Evolutionary conservation across 2,888 invertebrate genomes (phyloP), one percentile per base, ranked within the genome.

Genomic region (Sarcophaga carnaria): DNA sequence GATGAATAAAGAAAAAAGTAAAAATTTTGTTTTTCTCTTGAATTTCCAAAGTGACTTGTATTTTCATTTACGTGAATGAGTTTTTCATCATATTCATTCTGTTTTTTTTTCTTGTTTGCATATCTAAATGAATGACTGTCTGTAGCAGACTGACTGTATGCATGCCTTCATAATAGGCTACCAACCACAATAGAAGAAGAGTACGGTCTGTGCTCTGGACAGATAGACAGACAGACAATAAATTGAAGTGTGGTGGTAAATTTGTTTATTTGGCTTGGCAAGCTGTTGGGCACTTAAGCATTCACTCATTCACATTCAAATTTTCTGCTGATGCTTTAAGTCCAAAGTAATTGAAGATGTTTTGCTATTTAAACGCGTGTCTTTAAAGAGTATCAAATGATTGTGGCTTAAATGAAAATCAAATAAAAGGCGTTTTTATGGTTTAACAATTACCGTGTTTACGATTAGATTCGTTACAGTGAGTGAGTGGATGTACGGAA

Each of bases 201-300:
- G 60, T 67, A 60, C 60, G 78, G 49, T 12, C 5, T 80, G 71
- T 27, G 11, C 72, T 59, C 10, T 10, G 59, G 63, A 22, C 20
- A 70, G 45, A 22, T 17, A 70, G 45, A 25, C 14, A 71, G 12
- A 54, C 54, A 54, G 54, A 4, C 14, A 54, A 54, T 54, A 54
- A 3, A 47, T 8, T 27, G 14, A 20, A 80, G 37, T 78, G 70
- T 80, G 81, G 75, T 87, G 80, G 77, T 72, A 79, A 81, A 87
- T 82, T 84, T 81, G 81, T 85, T 84, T 86, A 86, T 86, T 75
- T 78, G 74, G 80, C 77, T 84, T 77, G 22, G 64, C 37, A 37
- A 37, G 37, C 37, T 8, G 67, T 74, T 54, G 62, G 54, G 11
- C 71, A 76, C 59, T 77, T 77, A 84, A 84, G 84, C 76, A 80